These are phyloP conservation scores for Scelioninae gen. 1 DNA, from an alignment of 2,888 invertebrate species.

Conservation along the genomic window DNA sequence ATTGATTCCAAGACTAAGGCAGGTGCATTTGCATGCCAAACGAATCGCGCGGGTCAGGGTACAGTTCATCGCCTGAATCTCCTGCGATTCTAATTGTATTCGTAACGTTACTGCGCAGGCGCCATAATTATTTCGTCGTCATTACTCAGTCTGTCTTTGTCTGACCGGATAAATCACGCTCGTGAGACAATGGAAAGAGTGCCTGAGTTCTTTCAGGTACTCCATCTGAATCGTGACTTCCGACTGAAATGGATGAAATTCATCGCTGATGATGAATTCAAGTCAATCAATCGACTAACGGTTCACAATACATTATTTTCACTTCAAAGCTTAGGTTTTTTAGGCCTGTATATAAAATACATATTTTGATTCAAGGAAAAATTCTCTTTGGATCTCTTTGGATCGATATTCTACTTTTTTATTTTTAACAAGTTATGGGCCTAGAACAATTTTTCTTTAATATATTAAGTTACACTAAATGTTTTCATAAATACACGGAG, in stretches of 20 bases:
- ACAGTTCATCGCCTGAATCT: slow-evolving; percentile 46
- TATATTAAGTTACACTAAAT: no score
- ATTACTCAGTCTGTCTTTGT: slow-evolving; percentile 9
- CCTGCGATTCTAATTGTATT: slow-evolving; percentile 31
- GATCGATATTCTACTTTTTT: neutral
- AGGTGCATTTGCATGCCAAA: slow-evolving; percentile 49
- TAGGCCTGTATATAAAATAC: no score
- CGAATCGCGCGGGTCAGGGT: slow-evolving; percentile 43
- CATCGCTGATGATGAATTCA: no score
- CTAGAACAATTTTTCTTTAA: no score
- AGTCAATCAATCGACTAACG: no score
- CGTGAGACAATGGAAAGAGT: slow-evolving; percentile 1
- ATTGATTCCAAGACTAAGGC: slow-evolving; percentile 53
- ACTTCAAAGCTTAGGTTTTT: no score
- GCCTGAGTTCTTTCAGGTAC: slow-evolving; percentile 4
- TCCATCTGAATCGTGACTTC: slow-evolving; percentile 5
- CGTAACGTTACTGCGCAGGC: slow-evolving; percentile 24
- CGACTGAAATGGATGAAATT: slow-evolving; percentile 4
- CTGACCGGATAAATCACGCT: slow-evolving; percentile 27
- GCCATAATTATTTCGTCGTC: slow-evolving; percentile 22
- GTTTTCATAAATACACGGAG: no score
- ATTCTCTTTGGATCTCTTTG: neutral
- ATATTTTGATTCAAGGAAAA: no score
- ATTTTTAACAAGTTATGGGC: no score
- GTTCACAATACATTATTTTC: no score